phyloP scores from a whole-genome alignment of 2,797 vertebrate species.

The Hirundo rustica region DNA sequence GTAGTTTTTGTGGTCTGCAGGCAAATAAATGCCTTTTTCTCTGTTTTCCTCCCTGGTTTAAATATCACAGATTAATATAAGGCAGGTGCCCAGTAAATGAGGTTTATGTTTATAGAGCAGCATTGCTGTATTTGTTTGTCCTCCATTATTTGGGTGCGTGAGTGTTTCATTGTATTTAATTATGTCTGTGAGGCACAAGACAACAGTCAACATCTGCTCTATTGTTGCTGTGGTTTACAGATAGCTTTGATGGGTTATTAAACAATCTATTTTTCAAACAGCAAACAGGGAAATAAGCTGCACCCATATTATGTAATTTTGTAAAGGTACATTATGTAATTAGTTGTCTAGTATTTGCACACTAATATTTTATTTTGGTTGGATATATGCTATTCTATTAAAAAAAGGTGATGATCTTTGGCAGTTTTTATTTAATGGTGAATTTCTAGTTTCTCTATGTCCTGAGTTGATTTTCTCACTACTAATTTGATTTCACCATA shows the following conservation, averaged over 20 bases:
- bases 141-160: conserved; percentile 73
- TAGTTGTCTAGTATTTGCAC: conserved; percentile 62
- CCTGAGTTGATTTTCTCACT: not conserved
- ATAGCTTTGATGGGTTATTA: conserved; percentile 83
- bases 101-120: conserved; percentile 60
- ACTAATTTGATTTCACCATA: not conserved
- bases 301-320: conserved; percentile 72
- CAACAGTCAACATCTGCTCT: conserved; percentile 83
- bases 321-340: conserved; percentile 76
- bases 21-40: not conserved
- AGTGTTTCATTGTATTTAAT: conserved; percentile 80
- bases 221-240: conserved; percentile 83
- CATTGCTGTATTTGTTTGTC: conserved; percentile 67
- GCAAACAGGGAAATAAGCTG: conserved; percentile 76
- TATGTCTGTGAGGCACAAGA: conserved; percentile 80
- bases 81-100: conserved; percentile 72
- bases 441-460: not conserved
- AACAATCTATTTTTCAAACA: conserved; percentile 81
- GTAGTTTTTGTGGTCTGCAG: not conserved
- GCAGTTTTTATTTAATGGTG: not conserved
- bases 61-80: conserved; percentile 35
- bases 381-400: conserved; percentile 53
- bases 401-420: not conserved
- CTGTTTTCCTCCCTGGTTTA: conserved; percentile 2
- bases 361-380: conserved; percentile 58